Evolutionary conservation across 1,140 invertebrate species (phyloP).

Genomic region (Euura lappo): DNA sequence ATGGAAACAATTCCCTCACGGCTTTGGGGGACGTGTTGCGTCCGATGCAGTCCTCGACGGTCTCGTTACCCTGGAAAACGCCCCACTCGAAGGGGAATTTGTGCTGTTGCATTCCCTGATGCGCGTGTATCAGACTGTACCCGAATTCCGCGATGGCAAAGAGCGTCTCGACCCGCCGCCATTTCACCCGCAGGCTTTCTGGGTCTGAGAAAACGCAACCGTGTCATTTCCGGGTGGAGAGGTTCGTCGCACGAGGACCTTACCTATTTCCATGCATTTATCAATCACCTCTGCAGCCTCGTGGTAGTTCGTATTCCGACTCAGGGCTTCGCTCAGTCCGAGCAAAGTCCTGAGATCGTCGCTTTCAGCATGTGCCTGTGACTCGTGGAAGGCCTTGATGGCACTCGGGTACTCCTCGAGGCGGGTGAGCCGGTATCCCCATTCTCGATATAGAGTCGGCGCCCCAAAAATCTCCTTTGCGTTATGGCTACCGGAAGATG

Average conservation of each 20-base stretch:
- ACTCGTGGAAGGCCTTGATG: slow-evolving; percentile 39
- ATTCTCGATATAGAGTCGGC: slow-evolving; percentile 44
- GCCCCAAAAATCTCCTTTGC: slow-evolving; percentile 30
- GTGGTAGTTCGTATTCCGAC: slow-evolving; percentile 32
- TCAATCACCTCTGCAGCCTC: slow-evolving; percentile 33
- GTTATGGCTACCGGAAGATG: slow-evolving; percentile 8
- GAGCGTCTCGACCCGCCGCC: slow-evolving; percentile 38
- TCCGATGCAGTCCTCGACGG: slow-evolving; percentile 49
- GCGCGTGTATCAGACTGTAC: slow-evolving; percentile 40
- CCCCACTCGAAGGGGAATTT: slow-evolving; percentile 35
- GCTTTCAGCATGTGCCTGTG: slow-evolving; percentile 25
- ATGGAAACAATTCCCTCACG: slow-evolving; percentile 36
- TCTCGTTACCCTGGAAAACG: slow-evolving; percentile 42
- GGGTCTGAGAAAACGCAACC: slow-evolving; percentile 29
- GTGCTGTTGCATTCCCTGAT: slow-evolving; percentile 31
- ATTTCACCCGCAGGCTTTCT: slow-evolving; percentile 34
- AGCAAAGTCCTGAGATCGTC: slow-evolving; percentile 41
- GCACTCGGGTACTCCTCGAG: slow-evolving; percentile 29
- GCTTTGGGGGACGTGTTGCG: slow-evolving; percentile 33
- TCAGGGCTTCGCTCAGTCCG: slow-evolving; percentile 33
- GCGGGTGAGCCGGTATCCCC: slow-evolving; percentile 37
- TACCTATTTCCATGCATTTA: slow-evolving; percentile 44
- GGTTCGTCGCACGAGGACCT: neutral
- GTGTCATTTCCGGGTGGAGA: slow-evolving; percentile 20
- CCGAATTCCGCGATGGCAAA: slow-evolving; percentile 48